These are phyloP conservation scores for Zele albiditarsus DNA, from an alignment of 2,888 invertebrate genomes.

Conservation along the genomic window DNA sequence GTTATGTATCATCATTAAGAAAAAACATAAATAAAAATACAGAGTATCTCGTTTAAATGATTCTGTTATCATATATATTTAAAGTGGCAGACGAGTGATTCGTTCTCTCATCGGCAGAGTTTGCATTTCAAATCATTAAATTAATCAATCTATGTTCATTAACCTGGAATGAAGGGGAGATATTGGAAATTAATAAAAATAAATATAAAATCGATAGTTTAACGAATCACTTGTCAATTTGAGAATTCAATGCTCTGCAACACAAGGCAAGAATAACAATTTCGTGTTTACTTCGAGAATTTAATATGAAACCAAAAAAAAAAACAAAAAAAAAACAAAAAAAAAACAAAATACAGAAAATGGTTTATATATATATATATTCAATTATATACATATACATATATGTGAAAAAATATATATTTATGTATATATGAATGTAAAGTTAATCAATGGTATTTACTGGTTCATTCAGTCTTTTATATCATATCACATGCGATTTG, in stretches of 20 bases:
- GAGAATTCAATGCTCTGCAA: conserved; percentile 6
- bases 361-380: conserved; percentile 32
- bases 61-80: conserved; percentile 18
- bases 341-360: conserved; percentile 24
- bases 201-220: background rate
- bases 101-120: too few species aligned
- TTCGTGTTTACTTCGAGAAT: conserved; percentile 44
- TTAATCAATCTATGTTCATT: background rate
- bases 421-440: conserved; percentile 47
- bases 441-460: conserved; percentile 61
- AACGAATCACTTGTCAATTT: background rate
- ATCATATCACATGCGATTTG: conserved; percentile 68
- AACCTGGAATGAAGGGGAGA: background rate
- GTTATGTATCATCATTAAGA: conserved; percentile 15
- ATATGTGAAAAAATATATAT: conserved; percentile 53
- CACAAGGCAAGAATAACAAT: conserved; percentile 31
- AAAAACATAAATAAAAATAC: conserved; percentile 15
- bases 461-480: conserved; percentile 58
- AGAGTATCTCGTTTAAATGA: conserved; percentile 16
- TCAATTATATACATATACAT: conserved; percentile 44
- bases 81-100: conserved; percentile 2
- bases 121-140: background rate
- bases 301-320: conserved; percentile 39
- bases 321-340: conserved; percentile 40
- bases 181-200: background rate